Conservation (phyloP, 2,888 invertebrate species). For the Drosophila emarginata region DNA sequence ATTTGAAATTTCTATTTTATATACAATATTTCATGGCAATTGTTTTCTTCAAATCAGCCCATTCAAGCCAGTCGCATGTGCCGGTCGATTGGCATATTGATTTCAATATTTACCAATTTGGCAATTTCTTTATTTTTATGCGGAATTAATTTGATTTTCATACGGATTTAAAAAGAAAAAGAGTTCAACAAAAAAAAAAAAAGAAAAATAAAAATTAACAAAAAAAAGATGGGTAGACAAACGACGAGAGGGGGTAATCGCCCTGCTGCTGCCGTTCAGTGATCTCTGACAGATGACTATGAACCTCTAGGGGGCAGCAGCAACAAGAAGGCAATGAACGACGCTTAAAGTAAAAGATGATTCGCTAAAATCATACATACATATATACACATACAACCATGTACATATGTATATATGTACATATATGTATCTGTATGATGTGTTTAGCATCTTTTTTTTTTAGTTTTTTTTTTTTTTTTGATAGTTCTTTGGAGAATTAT, state of each 20-base stretch:
- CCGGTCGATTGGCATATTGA: conserved; percentile 24
- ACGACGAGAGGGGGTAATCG: background rate
- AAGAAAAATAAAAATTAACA: too few species aligned
- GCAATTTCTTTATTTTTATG: conserved; percentile 50
- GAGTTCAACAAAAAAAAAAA: too few species aligned
- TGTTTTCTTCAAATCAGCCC: conserved; percentile 13
- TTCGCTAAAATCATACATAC: conserved; percentile 29
- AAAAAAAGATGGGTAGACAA: too few species aligned
- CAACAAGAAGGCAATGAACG: conserved; percentile 43
- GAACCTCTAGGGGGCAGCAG: conserved; percentile 12
- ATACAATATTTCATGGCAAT: conserved; percentile 23
- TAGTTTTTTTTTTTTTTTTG: background rate
- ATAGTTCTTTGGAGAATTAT: background rate
- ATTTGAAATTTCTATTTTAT: conserved; percentile 11
- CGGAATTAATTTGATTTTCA: conserved; percentile 57
- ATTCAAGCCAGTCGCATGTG: conserved; percentile 1
- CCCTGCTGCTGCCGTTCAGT: conserved; percentile 31
- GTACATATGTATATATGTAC: conserved; percentile 8
- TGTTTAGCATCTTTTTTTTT: conserved; percentile 9
- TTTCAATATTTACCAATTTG: conserved; percentile 62
- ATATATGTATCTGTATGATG: conserved; percentile 25
- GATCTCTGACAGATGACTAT: conserved; percentile 58
- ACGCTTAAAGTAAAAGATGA: conserved; percentile 27
- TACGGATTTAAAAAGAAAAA: conserved; percentile 18
- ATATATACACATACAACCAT: background rate